Evolutionary conservation across 2,797 vertebrate species (phyloP).

Genomic region (Labroides dimidiatus): DNA sequence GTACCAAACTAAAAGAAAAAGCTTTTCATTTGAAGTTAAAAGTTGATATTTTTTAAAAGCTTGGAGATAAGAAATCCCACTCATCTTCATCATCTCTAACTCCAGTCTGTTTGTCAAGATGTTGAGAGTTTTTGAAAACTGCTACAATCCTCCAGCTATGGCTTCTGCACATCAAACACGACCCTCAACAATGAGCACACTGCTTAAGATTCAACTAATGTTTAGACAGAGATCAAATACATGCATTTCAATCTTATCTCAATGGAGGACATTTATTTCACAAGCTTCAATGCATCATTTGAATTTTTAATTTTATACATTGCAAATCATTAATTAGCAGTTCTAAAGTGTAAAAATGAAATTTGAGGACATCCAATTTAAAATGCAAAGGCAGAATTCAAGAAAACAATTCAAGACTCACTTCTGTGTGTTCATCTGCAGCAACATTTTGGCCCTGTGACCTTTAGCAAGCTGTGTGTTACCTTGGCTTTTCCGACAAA

Average conservation of each 20-base stretch:
- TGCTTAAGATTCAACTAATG: conserved; percentile 62
- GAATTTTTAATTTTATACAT: neutral
- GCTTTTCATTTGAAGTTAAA: conserved; percentile 43
- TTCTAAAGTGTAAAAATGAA: neutral
- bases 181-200: conserved; percentile 54
- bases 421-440: neutral
- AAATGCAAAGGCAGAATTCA: neutral
- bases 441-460: conserved; percentile 20
- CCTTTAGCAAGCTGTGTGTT: conserved; percentile 19
- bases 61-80: conserved; percentile 45
- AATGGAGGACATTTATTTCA: conserved; percentile 27
- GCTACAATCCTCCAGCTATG: conserved; percentile 57
- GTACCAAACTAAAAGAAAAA: conserved; percentile 47
- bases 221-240: conserved; percentile 46
- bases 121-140: conserved; percentile 66
- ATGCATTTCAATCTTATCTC: conserved; percentile 52
- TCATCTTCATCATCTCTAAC: conserved; percentile 54
- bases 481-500: conserved; percentile 21
- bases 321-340: neutral
- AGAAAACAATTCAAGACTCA: neutral
- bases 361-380: neutral
- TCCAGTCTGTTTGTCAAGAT: conserved; percentile 66
- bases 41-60: conserved; percentile 48
- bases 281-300: neutral
- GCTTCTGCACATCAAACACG: conserved; percentile 62